phyloP scores from a whole-genome alignment of 2,888 invertebrate species.

The Peribatodes rhomboidaria region DNA sequence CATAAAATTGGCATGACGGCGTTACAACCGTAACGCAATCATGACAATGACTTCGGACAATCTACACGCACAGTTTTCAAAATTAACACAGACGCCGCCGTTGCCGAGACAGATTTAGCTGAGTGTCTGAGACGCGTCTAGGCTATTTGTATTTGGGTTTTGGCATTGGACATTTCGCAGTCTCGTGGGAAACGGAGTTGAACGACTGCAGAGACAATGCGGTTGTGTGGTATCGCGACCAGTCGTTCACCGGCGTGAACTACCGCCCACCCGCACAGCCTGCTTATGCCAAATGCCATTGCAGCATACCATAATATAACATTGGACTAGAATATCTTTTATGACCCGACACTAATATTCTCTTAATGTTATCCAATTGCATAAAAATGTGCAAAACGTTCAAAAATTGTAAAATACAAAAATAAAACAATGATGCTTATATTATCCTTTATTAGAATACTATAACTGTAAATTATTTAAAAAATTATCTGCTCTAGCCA shows the following conservation, averaged over 20 bases:
- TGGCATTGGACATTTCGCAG: conserved; percentile 82
- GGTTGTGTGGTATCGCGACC: conserved; percentile 73
- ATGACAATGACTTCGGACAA: conserved; percentile 59
- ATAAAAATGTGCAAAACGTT: too few relatives aligned
- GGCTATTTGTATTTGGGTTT: conserved; percentile 83
- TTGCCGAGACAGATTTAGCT: conserved; percentile 80
- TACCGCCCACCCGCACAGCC: conserved; percentile 67
- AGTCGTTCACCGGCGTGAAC: conserved; percentile 69
- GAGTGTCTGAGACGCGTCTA: conserved; percentile 82
- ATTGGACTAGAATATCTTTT: conserved; percentile 38
- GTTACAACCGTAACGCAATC: conserved; percentile 58
- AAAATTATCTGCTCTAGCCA: not conserved
- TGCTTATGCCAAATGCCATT: conserved; percentile 51
- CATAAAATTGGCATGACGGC: conserved; percentile 52
- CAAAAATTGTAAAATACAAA: too few relatives aligned
- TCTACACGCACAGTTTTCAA: conserved; percentile 61
- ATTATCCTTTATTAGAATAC: too few relatives aligned
- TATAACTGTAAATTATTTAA: too few relatives aligned
- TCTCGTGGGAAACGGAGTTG: conserved; percentile 86
- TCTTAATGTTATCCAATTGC: not conserved
- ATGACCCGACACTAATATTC: conserved; percentile 4
- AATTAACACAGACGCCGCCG: conserved; percentile 64
- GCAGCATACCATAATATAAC: conserved; percentile 50
- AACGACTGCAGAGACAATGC: conserved; percentile 85
- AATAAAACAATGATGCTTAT: too few relatives aligned